Percentiles rank a stretch among this genome's conserved stretches.
phyloP scores from a whole-genome alignment of 2,797 vertebrate genomes.

The Takifugu rubripes region DNA sequence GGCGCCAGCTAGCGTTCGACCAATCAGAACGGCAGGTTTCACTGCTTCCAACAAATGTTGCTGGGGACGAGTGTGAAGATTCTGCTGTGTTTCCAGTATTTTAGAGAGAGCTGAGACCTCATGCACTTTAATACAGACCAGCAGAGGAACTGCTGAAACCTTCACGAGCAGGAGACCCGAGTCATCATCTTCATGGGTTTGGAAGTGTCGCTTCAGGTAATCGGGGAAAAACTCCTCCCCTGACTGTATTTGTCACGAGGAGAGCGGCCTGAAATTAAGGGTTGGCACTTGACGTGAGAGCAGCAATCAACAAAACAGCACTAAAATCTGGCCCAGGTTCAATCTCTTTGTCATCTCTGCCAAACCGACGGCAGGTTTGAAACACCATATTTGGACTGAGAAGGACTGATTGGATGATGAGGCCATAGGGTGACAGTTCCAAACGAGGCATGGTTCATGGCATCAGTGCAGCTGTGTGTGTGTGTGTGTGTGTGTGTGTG shows the following conservation, averaged over 20 bases:
- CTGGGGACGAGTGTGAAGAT: no score
- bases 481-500: no score
- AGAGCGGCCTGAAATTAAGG: constrained; percentile 29
- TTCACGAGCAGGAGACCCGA: no score
- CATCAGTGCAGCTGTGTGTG: constrained; percentile 26
- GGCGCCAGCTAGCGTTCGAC: not conserved
- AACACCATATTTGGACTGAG: constrained; percentile 58
- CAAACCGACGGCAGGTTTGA: constrained; percentile 38
- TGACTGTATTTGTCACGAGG: constrained; percentile 21
- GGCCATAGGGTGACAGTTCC: constrained; percentile 23
- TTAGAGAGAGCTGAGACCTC: no score
- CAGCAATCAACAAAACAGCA: constrained; percentile 24
- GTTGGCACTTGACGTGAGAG: constrained; percentile 6
- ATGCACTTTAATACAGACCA: no score
- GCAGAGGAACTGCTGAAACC: no score
- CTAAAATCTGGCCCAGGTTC: constrained; percentile 21
- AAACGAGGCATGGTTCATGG: constrained; percentile 33
- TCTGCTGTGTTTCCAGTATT: no score
- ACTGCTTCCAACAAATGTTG: no score
- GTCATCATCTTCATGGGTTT: no score
- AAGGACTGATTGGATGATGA: constrained; percentile 56
- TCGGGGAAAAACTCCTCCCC: no score
- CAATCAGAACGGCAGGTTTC: no score
- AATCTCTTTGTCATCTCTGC: constrained; percentile 30
- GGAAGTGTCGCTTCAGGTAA: no score